Evolutionary conservation across 2,888 invertebrate species (phyloP), one percentile per base, ranked within the genome.

Genomic region (Blera fallax): DNA sequence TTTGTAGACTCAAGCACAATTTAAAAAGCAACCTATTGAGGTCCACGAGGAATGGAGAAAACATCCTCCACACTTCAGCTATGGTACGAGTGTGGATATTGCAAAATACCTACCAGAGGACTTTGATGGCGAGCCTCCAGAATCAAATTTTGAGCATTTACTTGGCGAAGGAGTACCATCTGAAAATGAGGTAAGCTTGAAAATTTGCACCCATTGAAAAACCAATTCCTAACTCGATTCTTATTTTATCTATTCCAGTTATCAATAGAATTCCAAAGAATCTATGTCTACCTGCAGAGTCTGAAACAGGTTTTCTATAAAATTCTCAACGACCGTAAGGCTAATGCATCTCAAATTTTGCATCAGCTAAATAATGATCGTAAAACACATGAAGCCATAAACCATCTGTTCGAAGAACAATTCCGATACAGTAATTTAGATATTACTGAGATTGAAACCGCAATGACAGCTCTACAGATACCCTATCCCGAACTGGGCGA

Each of bases 1-100:
- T 16, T 16, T 40, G 0, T 21, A 79, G 79, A 72, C 72, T 10
- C 34, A 72, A 72, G 56, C 50, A 18, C 72, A 79, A 40, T 79
- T 79, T 34, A 37, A 72, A 6, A 72, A 64, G 56, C 27, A 54
- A n/a, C 64, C 72, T 24, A 11, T 1, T 14, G 72, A 72, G 11
- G 18, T 72, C 14, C 79, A 79, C n/a, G 48, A 52, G 1, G 37
- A 27, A 21, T 79, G 79, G 79, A 54, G 7, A 62, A 16, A 37
- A 0, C 34, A 29, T 29, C 21, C 56, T 5, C 37, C 72, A 48
- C 72, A 79, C 32, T 79, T 79, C 34, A 0, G 18, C 4, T 72
- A 79, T 32, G 21, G 14, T 11, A 18, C 1, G 7, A 48, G 21
- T 10, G 34, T 43, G 0, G 29, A 56, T n/a, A n/a, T n/a, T n/a